A percentile compares a stretch with the other conserved stretches of the same genome.
phyloP scores from a whole-genome alignment of 2,113 vertebrate genomes.

The Anhinga anhinga region DNA sequence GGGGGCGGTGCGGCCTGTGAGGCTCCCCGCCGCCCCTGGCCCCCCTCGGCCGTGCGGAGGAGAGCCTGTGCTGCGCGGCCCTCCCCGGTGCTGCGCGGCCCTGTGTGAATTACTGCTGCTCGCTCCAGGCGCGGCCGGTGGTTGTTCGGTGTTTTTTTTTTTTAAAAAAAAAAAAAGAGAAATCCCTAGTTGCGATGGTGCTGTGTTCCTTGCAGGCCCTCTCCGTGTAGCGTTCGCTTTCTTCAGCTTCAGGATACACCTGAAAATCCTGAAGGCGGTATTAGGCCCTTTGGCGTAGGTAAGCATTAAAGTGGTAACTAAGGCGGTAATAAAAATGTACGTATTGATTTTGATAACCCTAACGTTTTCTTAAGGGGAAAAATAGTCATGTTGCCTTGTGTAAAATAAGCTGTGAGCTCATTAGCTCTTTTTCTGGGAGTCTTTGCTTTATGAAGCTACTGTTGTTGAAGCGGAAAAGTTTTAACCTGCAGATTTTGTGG shows the following conservation, averaged over 20 bases:
- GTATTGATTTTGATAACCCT: fast-evolving
- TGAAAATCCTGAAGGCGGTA: neutral
- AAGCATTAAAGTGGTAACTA: neutral
- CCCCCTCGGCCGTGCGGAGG: too few relatives aligned
- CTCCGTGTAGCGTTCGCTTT: fast-evolving
- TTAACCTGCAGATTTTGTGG: neutral
- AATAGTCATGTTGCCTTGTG: fast-evolving
- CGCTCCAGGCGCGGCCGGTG: fast-evolving
- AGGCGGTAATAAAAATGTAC: neutral
- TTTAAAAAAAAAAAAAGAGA: too few relatives aligned
- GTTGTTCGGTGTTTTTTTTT: neutral
- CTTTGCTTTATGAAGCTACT: neutral
- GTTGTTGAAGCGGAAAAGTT: neutral
- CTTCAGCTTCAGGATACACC: neutral
- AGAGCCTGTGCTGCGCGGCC: too few relatives aligned
- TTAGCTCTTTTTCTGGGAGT: neutral
- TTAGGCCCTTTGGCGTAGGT: neutral
- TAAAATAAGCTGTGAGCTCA: fast-evolving
- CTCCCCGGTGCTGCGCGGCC: fast-evolving
- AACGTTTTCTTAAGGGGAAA: neutral
- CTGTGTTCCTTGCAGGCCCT: neutral
- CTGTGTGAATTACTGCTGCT: neutral
- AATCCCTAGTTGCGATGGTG: fast-evolving
- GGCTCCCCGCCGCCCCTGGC: too few relatives aligned
- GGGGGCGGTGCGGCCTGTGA: too few relatives aligned